Evolutionary conservation across 1,140 invertebrate genomes (phyloP), one percentile per base, ranked within the genome.

Genomic region (Drosophila sp.): DNA sequence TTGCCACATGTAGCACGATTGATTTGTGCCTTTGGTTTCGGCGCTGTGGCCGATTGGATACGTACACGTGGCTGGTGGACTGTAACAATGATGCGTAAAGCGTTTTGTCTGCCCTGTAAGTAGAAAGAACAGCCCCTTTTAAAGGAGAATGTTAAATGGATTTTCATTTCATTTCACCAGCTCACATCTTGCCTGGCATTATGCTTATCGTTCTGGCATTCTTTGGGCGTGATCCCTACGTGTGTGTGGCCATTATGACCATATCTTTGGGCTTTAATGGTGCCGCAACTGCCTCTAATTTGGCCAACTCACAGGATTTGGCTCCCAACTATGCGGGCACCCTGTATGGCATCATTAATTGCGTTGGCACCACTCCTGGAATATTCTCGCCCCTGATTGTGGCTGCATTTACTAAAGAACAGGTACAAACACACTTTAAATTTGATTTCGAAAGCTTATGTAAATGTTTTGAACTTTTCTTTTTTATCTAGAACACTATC

Each of bases 241-340:
- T 94, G 27, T 95, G 95, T 5, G 94, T 96, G 1, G 77, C 93
- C 1, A 93, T 96, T 75, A 93, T 97, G 67, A 95, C 96, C 10
- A 80, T 96, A 44, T 96, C 96, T 0, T 93, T 97, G 76, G 95
- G 96, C 1, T 94, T 96, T 23, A 97, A 97, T 71, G 97, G 97
- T 0, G 96, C 97, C 44, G 95, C 96, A 0, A 96, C 96, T 25
- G 93, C 96, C 60, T 97, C 96, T 0, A 97, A 95, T 92, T 93
- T 96, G 81, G 95, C 96, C 80, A 98, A 98, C 90, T 96, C 97
- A 70, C 95, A 98, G 72, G 91, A 92, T 72, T 60, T 92, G 60
- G 91, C 91, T 0, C 95, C 95, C 1, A 97, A 96, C 91, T 96
- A 94, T 93, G 97, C 97, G 23, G 96, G 95, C 40, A 95, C 95